A percentile compares a stretch with the other conserved stretches of the same genome.
Conservation (phyloP, 1,140 invertebrate species). For the Eurosta solidaginis region DNA sequence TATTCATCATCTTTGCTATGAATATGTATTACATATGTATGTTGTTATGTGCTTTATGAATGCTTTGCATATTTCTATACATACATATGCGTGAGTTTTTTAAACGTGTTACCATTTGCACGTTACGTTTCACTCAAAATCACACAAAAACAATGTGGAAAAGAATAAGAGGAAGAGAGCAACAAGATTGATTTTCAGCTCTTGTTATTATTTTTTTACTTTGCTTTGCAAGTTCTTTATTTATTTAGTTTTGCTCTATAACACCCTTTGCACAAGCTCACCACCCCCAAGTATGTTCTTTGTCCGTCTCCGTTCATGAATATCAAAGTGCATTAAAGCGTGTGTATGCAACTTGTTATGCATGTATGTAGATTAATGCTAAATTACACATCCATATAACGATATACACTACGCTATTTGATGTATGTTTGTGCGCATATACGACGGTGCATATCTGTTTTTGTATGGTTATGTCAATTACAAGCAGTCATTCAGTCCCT, state of each 20-base stretch:
- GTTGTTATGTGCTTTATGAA: too few relatives aligned
- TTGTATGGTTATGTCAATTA: slow-evolving; percentile 15
- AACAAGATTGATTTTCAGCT: slow-evolving; percentile 24
- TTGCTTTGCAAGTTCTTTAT: too few relatives aligned
- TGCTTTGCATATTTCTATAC: neutral
- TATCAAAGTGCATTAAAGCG: neutral
- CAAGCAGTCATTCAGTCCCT: slow-evolving; percentile 21
- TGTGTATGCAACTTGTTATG: neutral
- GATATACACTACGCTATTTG: too few relatives aligned
- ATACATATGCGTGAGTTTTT: neutral
- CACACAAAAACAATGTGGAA: neutral
- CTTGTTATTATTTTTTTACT: neutral
- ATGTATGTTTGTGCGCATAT: neutral
- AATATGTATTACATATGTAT: neutral
- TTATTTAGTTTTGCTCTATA: neutral
- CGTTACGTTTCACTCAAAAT: neutral
- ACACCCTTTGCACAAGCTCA: neutral
- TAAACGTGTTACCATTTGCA: slow-evolving; percentile 27
- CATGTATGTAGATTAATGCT: neutral
- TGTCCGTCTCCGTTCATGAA: neutral
- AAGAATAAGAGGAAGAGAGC: neutral
- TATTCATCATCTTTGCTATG: neutral
- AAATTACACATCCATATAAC: too few relatives aligned
- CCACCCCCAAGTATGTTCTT: neutral
- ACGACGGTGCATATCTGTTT: neutral